Evolutionary conservation across 2,888 invertebrate species (phyloP).

Genomic region (Microctonus hyperodae): DNA sequence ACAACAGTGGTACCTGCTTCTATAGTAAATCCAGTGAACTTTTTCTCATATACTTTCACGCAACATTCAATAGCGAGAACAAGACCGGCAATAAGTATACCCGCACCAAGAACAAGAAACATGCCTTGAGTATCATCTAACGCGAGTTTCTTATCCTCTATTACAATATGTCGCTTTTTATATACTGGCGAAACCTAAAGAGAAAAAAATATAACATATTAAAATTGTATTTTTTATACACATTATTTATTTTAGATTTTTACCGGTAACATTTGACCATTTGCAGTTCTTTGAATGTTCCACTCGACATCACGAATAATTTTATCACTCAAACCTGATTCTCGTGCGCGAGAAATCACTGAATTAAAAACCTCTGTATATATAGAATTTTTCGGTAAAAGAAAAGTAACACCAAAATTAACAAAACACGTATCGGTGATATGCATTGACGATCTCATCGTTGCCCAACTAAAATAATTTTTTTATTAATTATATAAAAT

Average conservation of each 20-base stretch:
- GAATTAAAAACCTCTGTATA: constrained; percentile 70
- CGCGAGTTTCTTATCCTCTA: constrained; percentile 77
- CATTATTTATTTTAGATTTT: constrained; percentile 13
- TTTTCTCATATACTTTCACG: constrained; percentile 72
- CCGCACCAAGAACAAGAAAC: constrained; percentile 77
- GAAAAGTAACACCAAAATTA: constrained; percentile 73
- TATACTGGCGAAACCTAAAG: constrained; percentile 65
- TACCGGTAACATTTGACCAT: constrained; percentile 73
- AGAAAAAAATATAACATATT: constrained; percentile 14
- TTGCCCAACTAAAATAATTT: constrained; percentile 59
- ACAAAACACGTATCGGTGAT: constrained; percentile 79
- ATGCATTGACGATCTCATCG: constrained; percentile 73
- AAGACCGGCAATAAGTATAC: constrained; percentile 71
- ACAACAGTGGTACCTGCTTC: constrained; percentile 21
- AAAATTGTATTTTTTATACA: neutral
- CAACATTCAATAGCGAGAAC: constrained; percentile 75
- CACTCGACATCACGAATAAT: constrained; percentile 75
- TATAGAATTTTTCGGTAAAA: constrained; percentile 72
- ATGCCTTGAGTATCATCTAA: constrained; percentile 84
- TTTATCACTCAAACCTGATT: constrained; percentile 74
- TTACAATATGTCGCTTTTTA: constrained; percentile 49
- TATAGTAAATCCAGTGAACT: constrained; percentile 46
- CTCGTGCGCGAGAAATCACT: constrained; percentile 70
- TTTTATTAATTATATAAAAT: too few relatives aligned
- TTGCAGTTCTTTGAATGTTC: constrained; percentile 71